Percentiles rank a stretch among this genome's conserved stretches.
These are phyloP conservation scores for Chromobotia macracanthus DNA, from an alignment of 2,797 vertebrate species.

Conservation along the genomic window DNA sequence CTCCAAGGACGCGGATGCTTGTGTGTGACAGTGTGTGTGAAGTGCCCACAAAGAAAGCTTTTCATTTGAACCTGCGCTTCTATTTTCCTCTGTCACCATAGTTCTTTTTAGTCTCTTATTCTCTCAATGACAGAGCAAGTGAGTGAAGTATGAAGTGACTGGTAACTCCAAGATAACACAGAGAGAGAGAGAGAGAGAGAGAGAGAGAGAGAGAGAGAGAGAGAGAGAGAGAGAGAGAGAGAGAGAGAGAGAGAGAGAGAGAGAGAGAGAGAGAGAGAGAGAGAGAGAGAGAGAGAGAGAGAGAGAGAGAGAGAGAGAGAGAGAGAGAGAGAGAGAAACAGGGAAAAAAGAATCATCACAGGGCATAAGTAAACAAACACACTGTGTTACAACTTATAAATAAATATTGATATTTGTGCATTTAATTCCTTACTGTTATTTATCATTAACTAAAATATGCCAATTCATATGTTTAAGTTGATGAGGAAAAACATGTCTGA, in stretches of 20 bases:
- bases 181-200: slow-evolving; percentile 21
- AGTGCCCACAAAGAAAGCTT: slow-evolving; percentile 44
- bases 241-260: not conserved
- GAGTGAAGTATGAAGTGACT: slow-evolving; percentile 23
- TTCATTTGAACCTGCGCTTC: slow-evolving; percentile 60
- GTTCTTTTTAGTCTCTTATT: slow-evolving; percentile 33
- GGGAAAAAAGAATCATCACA: no score
- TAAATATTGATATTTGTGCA: no score
- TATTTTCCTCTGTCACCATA: slow-evolving; percentile 37
- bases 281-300: not conserved
- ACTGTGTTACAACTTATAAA: no score
- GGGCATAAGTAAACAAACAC: no score
- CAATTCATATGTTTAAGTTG: not conserved
- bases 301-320: slow-evolving; percentile 18
- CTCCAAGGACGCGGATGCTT: slow-evolving; percentile 66
- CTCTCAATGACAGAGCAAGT: slow-evolving; percentile 10
- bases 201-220: slow-evolving; percentile 8
- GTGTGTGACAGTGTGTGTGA: slow-evolving; percentile 16
- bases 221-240: slow-evolving; percentile 14
- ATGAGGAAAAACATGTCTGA: not conserved
- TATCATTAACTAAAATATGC: not conserved
- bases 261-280: slow-evolving; percentile 21
- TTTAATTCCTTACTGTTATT: not conserved
- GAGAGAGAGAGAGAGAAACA: slow-evolving; percentile 2
- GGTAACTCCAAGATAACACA: slow-evolving; percentile 32